phyloP scores from a whole-genome alignment of 2,797 vertebrate genomes.

The Orientallactaga sibirica region DNA sequence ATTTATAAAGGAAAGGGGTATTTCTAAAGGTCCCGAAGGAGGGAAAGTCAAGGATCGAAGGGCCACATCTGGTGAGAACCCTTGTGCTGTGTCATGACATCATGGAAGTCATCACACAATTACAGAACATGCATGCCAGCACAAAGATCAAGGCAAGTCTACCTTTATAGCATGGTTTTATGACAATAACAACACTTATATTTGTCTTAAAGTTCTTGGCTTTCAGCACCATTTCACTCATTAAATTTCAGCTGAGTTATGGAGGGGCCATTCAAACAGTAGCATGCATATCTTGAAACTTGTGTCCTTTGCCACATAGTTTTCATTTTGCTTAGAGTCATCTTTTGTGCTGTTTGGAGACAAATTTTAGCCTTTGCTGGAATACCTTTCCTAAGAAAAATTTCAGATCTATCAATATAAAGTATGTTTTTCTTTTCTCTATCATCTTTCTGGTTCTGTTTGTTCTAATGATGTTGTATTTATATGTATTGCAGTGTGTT shows the following conservation, averaged over 20 bases:
- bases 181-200: background rate
- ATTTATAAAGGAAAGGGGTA: background rate
- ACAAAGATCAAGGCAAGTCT: no score
- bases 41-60: no score
- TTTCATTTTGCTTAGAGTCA: background rate
- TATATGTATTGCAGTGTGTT: background rate
- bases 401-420: background rate
- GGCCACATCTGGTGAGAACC: background rate
- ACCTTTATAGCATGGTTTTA: background rate
- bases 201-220: no score
- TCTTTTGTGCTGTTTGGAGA: background rate
- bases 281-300: background rate
- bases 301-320: background rate
- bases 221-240: no score
- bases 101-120: background rate
- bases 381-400: background rate
- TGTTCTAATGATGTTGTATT: background rate
- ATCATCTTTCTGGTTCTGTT: background rate
- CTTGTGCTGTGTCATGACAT: background rate
- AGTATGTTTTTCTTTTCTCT: background rate
- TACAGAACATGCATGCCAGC: no score
- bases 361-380: background rate
- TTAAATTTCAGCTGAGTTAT: background rate
- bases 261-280: background rate
- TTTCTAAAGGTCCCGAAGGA: background rate